These are phyloP conservation scores for Perodicticus potto DNA, from an alignment of 2,797 vertebrate species.

Conservation along the genomic window DNA sequence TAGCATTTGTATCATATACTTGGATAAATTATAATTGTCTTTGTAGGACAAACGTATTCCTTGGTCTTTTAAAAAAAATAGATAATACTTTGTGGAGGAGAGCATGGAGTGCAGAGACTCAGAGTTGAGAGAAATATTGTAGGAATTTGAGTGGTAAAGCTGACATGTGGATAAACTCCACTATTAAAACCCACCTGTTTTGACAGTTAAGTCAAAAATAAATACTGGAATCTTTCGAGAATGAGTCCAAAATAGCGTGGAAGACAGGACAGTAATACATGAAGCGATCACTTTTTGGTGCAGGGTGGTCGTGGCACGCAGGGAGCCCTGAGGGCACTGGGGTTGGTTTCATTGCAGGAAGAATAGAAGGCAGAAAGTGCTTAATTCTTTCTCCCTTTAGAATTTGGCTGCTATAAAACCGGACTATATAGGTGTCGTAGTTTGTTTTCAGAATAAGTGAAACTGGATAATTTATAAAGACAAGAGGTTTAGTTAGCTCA, in stretches of 20 bases:
- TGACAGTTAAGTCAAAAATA: background rate
- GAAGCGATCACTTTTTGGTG: background rate
- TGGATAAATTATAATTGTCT: background rate
- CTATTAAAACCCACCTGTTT: background rate
- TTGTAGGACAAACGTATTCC: background rate
- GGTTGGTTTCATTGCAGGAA: background rate
- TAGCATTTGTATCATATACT: background rate
- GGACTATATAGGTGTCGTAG: background rate
- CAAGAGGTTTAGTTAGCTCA: background rate
- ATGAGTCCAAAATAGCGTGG: background rate
- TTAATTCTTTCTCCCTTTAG: background rate
- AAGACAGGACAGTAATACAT: background rate
- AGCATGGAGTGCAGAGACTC: background rate
- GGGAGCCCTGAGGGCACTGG: background rate
- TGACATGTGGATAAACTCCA: background rate
- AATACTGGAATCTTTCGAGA: background rate
- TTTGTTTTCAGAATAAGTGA: background rate
- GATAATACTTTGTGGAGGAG: background rate
- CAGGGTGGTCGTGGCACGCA: background rate
- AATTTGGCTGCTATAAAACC: background rate
- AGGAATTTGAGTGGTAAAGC: background rate
- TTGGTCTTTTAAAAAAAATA: background rate
- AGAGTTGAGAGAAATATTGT: background rate
- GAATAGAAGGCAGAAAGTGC: background rate
- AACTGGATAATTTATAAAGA: background rate